phyloP scores from a whole-genome alignment of 1,140 invertebrate genomes.

The Drosophila jambulina region DNA sequence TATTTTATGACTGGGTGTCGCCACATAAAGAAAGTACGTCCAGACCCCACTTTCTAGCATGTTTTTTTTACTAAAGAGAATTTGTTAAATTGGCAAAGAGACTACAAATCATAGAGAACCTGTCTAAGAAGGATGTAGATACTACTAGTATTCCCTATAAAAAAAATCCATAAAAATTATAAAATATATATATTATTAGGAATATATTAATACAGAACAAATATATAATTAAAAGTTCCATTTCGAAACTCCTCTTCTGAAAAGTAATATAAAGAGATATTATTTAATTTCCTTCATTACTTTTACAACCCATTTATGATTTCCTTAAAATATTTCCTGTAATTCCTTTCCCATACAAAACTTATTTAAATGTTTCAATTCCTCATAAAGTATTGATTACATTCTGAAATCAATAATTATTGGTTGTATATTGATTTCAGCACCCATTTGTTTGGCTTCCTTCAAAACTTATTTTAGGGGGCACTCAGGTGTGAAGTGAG shows the following conservation, averaged over 20 bases:
- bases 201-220: neutral
- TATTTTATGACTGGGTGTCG: conserved; percentile 46
- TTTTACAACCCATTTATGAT: neutral
- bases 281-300: neutral
- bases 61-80: neutral
- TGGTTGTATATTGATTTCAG: conserved; percentile 32
- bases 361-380: neutral
- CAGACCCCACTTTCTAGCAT: conserved; percentile 18
- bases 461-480: conserved; percentile 11
- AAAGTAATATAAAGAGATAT: neutral
- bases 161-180: neutral
- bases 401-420: conserved; percentile 33
- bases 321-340: neutral
- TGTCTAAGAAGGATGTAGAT: neutral
- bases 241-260: neutral
- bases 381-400: conserved; percentile 8
- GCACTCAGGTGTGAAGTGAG: conserved; percentile 27
- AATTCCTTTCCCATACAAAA: neutral
- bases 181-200: neutral
- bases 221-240: neutral
- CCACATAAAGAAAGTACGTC: conserved; percentile 30
- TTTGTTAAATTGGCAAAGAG: neutral
- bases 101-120: neutral
- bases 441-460: conserved; percentile 31
- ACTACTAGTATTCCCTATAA: neutral